phyloP scores from a whole-genome alignment of 30 jellyfish, hydroid and myxozoan species.

The Aurelia aurita complex sp. Pacific region DNA sequence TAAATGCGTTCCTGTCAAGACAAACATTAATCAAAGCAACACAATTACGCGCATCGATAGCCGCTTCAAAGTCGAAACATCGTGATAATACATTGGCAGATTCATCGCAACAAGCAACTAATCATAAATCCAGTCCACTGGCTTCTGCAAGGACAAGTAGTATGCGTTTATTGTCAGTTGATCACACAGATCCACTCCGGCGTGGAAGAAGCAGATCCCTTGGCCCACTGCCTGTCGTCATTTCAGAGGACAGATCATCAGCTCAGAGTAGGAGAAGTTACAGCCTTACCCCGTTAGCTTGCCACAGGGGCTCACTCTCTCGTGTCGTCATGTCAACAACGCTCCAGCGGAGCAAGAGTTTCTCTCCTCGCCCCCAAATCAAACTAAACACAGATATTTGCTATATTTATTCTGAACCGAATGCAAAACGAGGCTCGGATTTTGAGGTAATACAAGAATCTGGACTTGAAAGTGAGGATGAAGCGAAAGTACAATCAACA shows the following conservation, averaged over 20 bases:
- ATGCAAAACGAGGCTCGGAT: constrained; percentile 46
- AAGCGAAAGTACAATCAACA: constrained; percentile 50
- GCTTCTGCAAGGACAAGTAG: background rate
- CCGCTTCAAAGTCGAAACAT: constrained; percentile 57
- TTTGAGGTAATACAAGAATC: constrained; percentile 22
- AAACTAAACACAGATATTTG: background rate
- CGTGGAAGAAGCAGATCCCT: constrained; percentile 21
- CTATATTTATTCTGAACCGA: background rate
- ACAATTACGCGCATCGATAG: constrained; percentile 70
- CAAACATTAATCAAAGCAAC: constrained; percentile 57
- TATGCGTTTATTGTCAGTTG: constrained; percentile 7
- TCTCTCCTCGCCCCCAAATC: constrained; percentile 16
- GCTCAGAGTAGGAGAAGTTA: constrained; percentile 33
- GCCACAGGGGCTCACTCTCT: constrained; percentile 39
- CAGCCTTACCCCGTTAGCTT: constrained; percentile 31
- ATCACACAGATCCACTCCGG: background rate
- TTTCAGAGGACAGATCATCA: background rate
- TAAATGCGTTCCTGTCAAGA: constrained; percentile 59
- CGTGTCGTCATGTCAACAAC: background rate
- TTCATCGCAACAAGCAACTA: constrained; percentile 24
- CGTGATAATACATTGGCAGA: constrained; percentile 64
- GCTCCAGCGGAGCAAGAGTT: constrained; percentile 20
- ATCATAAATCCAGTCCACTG: constrained; percentile 14
- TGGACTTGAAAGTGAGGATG: constrained; percentile 33
- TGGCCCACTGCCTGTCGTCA: background rate